Evolutionary conservation across 2,113 vertebrate species (phyloP), one percentile per base, ranked within the genome.

Genomic region (Chinchilla lanigera): DNA sequence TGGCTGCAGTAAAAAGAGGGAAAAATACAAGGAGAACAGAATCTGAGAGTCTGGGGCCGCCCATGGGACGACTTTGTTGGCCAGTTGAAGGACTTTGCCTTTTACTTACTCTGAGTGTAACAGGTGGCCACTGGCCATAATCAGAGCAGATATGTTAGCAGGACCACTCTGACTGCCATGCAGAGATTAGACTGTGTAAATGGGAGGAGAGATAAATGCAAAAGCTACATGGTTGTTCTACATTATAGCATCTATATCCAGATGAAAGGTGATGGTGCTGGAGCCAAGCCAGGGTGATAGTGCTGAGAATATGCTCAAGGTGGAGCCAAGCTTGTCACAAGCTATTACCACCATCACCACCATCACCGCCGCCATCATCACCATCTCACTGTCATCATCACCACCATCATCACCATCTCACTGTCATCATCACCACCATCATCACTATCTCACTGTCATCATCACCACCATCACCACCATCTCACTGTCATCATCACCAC

Each of bases 11-110:
- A 56, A 73, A 13, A 12, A 28, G 17, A n/a, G 28, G 71, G 47
- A 10, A 61, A 33, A n/a, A 33, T 11, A 5, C 0, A 12, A 19
- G 35, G 16, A 22, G 69, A 22, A 3, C n/a, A 5, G 0, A 4
- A 3, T 30, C 20, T 22, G 83, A 82, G 44, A 56, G 3, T 65
- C 63, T 28, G 26, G 33, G 38, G 54, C 56, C 33, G 33, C 44
- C 22, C 16, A 7, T 2, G 13, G 28, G 33, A 19, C 85, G 83
- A 65, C 28, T 22, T 16, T 60, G 3, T 16, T 60, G 50, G 19
- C 38, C 9, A 30, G 14, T 33, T 0, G 38, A 4, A 28, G 50
- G 58, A 75, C 65, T 56, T 80, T 33, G 33, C 1, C 30, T 80
- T 65, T 58, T 44, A 73, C 26, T 33, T 33, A 73, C 35, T 38